Base-by-base conservation (phyloP, 37 sponge, comb jelly and placozoan species). In the Chondrilla cf. caribensis region DNA sequence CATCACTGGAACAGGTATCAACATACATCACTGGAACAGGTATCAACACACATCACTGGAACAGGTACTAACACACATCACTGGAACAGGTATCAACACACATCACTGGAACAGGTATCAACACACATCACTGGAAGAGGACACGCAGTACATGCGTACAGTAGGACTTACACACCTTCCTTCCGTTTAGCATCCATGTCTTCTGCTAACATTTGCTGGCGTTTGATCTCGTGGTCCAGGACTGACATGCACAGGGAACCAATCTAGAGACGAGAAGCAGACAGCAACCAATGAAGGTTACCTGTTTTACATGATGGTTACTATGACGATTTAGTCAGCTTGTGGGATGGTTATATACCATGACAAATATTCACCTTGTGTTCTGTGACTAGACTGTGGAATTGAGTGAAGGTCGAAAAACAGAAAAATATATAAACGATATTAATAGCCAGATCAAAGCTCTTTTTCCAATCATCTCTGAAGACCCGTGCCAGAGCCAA, bases 371-470 rank as follows among this genome's bases (percentile, higher is more conserved):
- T 28, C 29, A 96, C 93, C 81, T 95, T 98, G 80, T 96, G 89
- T 25, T 94, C 81, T 2, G 77, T 37, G 19, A 98, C 65, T n/a
- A 92, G 54, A 8, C 43, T 35, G 81, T 98, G 99, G 79, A 98
- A 98, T 26, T 86, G 80, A 22, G 95, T 87, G 78, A 96, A 98
- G 65, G 93, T 93, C 19, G 95, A 90, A 57, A 98, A 94, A 84
- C 99, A 98, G 70, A 98, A 96, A 86, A 96, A 98, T 38, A 87
- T 90, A 86, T 94, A 98, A 41, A 93, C 81, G 58, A 98, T 98
- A 76, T 98, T 98, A 33, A 90, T 96, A 37, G 97, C 51, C 31
- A 98, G 85, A 33, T 96, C 93, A 33, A 94, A 87, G 80, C 90
- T 94, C 66, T 93, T 94, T 84, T 92, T 96, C 97, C 96, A 98